Percentiles rank a stretch among this genome's conserved stretches.
phyloP scores from a whole-genome alignment of 1,140 invertebrate species.

The Yoshiicerus persimilis region DNA sequence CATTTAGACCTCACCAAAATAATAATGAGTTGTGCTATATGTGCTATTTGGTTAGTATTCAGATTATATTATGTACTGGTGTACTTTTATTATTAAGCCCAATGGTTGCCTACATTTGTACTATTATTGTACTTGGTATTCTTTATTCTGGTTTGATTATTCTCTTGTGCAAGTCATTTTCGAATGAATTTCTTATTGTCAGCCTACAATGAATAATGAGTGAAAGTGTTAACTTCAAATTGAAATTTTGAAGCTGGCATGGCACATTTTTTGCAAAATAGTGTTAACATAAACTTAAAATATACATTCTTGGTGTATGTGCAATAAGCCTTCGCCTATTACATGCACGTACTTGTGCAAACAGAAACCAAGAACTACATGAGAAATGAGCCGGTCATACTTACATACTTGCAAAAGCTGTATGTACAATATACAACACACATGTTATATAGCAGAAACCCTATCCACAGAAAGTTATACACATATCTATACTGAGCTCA shows the following conservation, averaged over 20 bases:
- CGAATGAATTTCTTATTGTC: conserved; percentile 8
- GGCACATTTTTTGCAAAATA: neutral
- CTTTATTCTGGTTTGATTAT: no score
- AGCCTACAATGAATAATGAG: neutral
- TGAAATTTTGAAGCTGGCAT: conserved; percentile 4
- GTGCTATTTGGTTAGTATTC: no score
- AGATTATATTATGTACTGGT: no score
- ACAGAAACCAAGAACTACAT: neutral
- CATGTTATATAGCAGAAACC: neutral
- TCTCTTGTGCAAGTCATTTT: neutral
- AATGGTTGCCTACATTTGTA: no score
- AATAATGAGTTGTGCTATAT: no score
- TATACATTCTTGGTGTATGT: neutral
- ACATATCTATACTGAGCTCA: neutral
- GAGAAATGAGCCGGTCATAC: neutral
- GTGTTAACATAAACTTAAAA: neutral
- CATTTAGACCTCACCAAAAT: no score
- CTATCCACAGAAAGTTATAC: neutral
- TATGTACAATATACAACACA: neutral
- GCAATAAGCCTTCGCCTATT: no score
- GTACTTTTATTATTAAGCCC: no score
- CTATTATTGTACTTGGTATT: no score
- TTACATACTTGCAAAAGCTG: neutral
- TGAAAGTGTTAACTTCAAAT: neutral
- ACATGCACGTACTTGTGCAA: neutral